Conservation (phyloP, 2,113 vertebrate species). For the Podiceps cristatus region DNA sequence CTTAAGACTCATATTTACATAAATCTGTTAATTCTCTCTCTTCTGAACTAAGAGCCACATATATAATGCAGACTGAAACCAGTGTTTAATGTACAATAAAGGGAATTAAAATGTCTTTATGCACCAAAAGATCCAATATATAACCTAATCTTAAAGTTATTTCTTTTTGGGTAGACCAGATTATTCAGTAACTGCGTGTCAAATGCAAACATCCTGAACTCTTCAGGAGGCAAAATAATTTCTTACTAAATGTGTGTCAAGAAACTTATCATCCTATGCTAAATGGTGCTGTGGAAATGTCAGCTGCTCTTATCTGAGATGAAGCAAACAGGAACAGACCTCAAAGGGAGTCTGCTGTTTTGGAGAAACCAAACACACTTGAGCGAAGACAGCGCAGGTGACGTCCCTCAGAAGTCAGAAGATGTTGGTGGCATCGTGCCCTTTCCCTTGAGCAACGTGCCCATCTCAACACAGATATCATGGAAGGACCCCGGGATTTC, state of each 20-base stretch:
- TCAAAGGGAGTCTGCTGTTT: not conserved
- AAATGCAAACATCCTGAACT: not conserved
- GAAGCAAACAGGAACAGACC: not conserved
- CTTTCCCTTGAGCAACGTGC: fast-evolving
- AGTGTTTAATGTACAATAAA: not conserved
- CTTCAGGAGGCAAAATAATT: not conserved
- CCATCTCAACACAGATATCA: not conserved
- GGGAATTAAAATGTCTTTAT: not conserved
- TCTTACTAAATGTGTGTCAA: not conserved
- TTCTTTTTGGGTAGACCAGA: not conserved
- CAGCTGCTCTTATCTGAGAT: not conserved
- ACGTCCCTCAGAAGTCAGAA: not conserved
- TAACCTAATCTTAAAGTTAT: not conserved
- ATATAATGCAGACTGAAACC: not conserved
- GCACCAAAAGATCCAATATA: not conserved
- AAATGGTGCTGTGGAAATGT: not conserved
- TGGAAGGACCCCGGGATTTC: not conserved
- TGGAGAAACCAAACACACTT: not conserved
- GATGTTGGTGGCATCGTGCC: not conserved
- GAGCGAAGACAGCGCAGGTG: not conserved
- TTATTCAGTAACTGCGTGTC: not conserved
- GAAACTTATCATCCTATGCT: not conserved
- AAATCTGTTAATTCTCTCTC: not conserved
- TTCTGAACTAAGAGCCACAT: not conserved
- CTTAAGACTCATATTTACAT: not conserved